Conservation (phyloP, 2,797 vertebrate species). For the Pantherophis vulpinus region DNA sequence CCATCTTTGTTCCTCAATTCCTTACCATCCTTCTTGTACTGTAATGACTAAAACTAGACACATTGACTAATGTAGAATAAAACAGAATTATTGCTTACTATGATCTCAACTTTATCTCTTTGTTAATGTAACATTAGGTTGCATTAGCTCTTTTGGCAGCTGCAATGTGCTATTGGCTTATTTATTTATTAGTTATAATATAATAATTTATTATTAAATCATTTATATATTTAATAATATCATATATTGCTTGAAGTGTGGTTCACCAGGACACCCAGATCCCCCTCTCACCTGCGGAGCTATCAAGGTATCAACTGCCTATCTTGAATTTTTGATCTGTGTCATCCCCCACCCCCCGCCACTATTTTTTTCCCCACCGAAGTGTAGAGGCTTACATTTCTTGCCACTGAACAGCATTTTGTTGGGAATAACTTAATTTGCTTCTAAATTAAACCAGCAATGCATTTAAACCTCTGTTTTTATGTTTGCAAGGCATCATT, state of each 20-base stretch:
- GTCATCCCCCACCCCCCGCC: no score
- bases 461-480: neutral
- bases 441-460: neutral
- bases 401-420: neutral
- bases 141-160: neutral
- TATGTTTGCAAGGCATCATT: neutral
- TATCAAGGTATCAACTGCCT: neutral
- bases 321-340: neutral
- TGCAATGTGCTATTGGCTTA: neutral
- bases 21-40: neutral
- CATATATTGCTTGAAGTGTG: neutral
- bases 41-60: neutral
- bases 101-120: neutral
- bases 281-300: neutral
- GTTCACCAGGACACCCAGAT: neutral
- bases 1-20: neutral
- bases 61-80: neutral
- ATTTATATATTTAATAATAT: neutral
- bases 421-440: neutral
- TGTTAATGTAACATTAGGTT: neutral
- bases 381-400: neutral
- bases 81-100: neutral
- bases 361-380: neutral
- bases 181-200: neutral
- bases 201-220: neutral